These are phyloP conservation scores for Elysia chlorotica DNA, from an alignment of 1,140 invertebrate genomes.

Conservation along the genomic window DNA sequence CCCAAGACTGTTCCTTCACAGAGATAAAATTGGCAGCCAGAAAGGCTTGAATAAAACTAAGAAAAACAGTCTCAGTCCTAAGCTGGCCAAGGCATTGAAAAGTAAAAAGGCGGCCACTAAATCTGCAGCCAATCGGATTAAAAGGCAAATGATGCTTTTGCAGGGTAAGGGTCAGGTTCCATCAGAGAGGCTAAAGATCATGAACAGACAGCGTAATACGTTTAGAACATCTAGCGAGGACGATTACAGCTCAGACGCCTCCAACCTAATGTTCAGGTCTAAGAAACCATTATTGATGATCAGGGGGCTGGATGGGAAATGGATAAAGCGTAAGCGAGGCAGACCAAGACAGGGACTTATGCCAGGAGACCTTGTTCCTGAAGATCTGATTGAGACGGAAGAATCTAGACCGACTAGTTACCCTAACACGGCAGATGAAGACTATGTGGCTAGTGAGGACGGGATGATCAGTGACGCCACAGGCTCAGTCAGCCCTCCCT, in stretches of 20 bases:
- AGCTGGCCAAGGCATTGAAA: slow-evolving; percentile 7
- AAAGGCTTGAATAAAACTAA: no score
- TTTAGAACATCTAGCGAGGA: slow-evolving; percentile 17
- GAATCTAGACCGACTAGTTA: not conserved
- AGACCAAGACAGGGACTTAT: not conserved
- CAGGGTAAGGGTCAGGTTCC: no score
- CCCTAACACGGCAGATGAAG: no score
- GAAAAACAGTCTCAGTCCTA: not conserved
- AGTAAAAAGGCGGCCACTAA: slow-evolving; percentile 6
- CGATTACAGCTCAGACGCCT: slow-evolving; percentile 10
- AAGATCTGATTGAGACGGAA: not conserved
- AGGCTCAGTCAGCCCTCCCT: not conserved
- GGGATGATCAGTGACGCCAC: not conserved
- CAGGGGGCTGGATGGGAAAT: no score
- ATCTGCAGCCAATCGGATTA: not conserved
- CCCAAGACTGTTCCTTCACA: no score
- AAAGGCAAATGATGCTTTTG: slow-evolving; percentile 6
- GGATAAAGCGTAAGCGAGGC: not conserved
- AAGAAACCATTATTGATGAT: not conserved
- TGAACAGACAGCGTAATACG: no score
- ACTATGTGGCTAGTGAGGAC: slow-evolving; percentile 19
- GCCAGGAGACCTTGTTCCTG: not conserved
- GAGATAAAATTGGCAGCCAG: no score
- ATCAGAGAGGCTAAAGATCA: no score
- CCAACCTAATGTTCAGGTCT: slow-evolving; percentile 1